These are phyloP conservation scores for Xestobium rufovillosum DNA, from an alignment of 2,888 invertebrate genomes.

Conservation along the genomic window DNA sequence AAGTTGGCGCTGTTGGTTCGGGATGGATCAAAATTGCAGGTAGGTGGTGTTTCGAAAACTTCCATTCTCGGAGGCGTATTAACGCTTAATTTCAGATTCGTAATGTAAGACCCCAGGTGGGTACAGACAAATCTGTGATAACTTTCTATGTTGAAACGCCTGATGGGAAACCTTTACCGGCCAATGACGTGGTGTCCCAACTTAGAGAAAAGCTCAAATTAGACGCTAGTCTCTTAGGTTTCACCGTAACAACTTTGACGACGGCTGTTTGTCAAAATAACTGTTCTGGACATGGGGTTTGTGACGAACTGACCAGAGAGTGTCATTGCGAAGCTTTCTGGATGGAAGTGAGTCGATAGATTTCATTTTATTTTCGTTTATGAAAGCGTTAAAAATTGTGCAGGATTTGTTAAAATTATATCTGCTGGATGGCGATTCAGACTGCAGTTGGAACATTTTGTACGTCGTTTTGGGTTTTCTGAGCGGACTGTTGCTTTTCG, in stretches of 20 bases:
- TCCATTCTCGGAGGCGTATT: background rate
- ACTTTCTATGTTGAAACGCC: conserved; percentile 43
- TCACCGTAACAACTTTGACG: conserved; percentile 70
- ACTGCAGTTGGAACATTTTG: conserved; percentile 88
- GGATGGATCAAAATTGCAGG: conserved; percentile 57
- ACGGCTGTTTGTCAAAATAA: conserved; percentile 85
- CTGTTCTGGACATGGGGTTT: conserved; percentile 87
- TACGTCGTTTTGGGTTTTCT: conserved; percentile 76
- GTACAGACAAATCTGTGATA: conserved; percentile 45
- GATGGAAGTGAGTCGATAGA: conserved; percentile 60
- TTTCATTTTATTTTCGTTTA: background rate
- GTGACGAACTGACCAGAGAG: conserved; percentile 72
- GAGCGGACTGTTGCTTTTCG: conserved; percentile 49
- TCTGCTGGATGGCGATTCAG: conserved; percentile 31
- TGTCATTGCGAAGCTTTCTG: conserved; percentile 94
- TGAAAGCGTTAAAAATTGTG: conserved; percentile 1
- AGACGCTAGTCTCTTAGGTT: conserved; percentile 60
- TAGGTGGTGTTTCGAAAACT: conserved; percentile 24
- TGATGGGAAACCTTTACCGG: conserved; percentile 45
- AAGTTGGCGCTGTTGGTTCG: conserved; percentile 73
- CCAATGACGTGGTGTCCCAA: conserved; percentile 57
- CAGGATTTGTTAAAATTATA: too few relatives aligned
- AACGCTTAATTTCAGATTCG: conserved; percentile 34
- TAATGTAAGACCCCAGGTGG: conserved; percentile 45
- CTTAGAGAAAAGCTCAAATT: conserved; percentile 61